Conservation (phyloP, 2,888 invertebrate genomes). For the Drosophila parthenogenetica region DNA sequence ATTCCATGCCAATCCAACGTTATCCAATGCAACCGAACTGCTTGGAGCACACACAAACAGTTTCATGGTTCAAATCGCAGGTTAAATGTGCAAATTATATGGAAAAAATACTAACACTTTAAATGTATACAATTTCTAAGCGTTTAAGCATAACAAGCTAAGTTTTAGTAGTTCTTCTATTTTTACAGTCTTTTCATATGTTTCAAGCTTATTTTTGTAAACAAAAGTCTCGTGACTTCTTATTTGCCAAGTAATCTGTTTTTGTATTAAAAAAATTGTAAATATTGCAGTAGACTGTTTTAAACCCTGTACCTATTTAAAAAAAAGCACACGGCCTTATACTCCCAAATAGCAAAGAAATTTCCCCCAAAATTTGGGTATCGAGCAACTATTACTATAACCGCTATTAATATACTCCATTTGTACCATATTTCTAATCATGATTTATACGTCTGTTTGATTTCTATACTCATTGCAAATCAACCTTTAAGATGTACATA, state of each 20-base stretch:
- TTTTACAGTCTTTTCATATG: background rate
- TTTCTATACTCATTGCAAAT: too few relatives aligned
- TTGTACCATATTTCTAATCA: too few relatives aligned
- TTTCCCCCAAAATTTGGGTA: too few relatives aligned
- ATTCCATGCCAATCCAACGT: background rate
- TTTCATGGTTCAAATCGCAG: slow-evolving; percentile 26
- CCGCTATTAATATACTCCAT: too few relatives aligned
- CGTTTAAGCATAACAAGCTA: slow-evolving; percentile 11
- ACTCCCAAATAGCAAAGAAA: too few relatives aligned
- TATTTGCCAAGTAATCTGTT: background rate
- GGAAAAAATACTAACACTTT: background rate
- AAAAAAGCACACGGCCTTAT: too few relatives aligned
- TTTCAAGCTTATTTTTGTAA: background rate
- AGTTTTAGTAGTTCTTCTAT: background rate
- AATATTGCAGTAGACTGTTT: too few relatives aligned
- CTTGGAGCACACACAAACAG: background rate
- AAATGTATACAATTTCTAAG: slow-evolving; percentile 5
- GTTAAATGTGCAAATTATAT: slow-evolving; percentile 50
- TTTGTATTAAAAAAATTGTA: too few relatives aligned
- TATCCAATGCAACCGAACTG: background rate
- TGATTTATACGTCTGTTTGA: too few relatives aligned
- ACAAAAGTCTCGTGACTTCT: background rate
- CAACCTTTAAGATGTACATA: too few relatives aligned
- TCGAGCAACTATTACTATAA: too few relatives aligned
- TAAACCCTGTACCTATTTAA: too few relatives aligned